Evolutionary conservation across 23 tunicate genomes (phyloP), one percentile per base, ranked within the genome.

Genomic region (Corella eumyota): DNA sequence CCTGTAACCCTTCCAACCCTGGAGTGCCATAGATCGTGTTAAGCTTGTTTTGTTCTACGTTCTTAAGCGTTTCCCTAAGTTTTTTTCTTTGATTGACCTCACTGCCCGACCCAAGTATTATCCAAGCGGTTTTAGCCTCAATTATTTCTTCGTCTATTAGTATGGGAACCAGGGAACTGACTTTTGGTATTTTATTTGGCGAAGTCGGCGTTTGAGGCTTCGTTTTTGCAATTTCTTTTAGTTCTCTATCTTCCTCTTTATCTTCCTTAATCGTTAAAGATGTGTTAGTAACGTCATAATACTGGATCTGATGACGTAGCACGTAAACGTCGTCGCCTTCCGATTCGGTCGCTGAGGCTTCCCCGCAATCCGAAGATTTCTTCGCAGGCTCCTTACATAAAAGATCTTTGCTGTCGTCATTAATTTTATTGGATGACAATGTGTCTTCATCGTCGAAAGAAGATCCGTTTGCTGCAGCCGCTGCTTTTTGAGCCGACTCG

Each of bases 401-500:
- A 50, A 40, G 1, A 19, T 27, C 36, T 22, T 50, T 27, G 0
- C 72, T n/a, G 1, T 36, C 27, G 25, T 33, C 30, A 26, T 33
- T 52, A 3, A 21, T 35, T 22, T 6, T 56, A 35, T 53, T 11
- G 19, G 30, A 4, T 23, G 17, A 22, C 17, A 22, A 32, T 20
- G 30, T 19, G 25, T 48, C 27, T 28, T 46, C 20, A 23, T 71
- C 33, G 34, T 29, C 1, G 38, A 35, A 2, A 45, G 45, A 31
- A 7, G 66, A 70, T 3, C 20, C 68, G 30, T 33, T 31, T 3
- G 66, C 73, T 20, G 58, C 61, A 4, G 85, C 75, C 32, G 71
- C 88, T 25, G 71, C 70, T 62, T 70, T 79, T 52, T 80, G 90
- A 3, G 70, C 74, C 62, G 17, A 58, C 49, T 80, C 90, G 52